These are phyloP conservation scores for Morelia viridis DNA, from an alignment of 2,797 vertebrate genomes.

Conservation along the genomic window DNA sequence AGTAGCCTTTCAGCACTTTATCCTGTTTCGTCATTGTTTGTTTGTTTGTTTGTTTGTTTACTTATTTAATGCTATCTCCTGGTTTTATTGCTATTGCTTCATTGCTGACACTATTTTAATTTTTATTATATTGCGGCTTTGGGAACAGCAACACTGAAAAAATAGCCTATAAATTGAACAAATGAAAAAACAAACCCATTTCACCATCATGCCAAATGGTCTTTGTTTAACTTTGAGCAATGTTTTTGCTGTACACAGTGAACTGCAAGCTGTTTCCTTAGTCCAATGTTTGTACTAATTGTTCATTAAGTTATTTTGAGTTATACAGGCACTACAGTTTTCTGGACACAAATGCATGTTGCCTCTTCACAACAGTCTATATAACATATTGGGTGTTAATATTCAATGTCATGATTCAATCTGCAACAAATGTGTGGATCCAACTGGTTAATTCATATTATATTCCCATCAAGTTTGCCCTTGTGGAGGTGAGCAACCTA, in stretches of 20 bases:
- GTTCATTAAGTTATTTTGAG: background rate
- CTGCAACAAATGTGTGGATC: background rate
- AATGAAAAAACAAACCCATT: slow-evolving; percentile 4
- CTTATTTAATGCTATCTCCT: background rate
- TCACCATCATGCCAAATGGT: background rate
- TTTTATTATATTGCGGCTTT: background rate
- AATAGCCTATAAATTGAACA: background rate
- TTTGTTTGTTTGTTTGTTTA: background rate
- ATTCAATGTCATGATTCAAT: background rate
- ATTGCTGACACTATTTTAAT: background rate
- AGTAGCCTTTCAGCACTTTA: background rate
- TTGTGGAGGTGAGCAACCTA: background rate
- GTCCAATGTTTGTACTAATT: background rate
- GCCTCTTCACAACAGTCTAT: background rate
- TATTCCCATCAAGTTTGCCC: background rate
- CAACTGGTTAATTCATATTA: background rate
- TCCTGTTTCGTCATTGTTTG: background rate
- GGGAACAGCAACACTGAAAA: background rate
- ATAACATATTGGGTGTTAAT: background rate
- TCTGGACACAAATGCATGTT: background rate
- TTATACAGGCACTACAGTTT: background rate
- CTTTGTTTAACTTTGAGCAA: slow-evolving; percentile 26
- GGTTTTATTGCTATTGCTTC: slow-evolving; percentile 4
- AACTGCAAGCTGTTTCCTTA: background rate
- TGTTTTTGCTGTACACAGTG: background rate